phyloP scores from a whole-genome alignment of 2,888 invertebrate genomes.

The Desoria tigrina region DNA sequence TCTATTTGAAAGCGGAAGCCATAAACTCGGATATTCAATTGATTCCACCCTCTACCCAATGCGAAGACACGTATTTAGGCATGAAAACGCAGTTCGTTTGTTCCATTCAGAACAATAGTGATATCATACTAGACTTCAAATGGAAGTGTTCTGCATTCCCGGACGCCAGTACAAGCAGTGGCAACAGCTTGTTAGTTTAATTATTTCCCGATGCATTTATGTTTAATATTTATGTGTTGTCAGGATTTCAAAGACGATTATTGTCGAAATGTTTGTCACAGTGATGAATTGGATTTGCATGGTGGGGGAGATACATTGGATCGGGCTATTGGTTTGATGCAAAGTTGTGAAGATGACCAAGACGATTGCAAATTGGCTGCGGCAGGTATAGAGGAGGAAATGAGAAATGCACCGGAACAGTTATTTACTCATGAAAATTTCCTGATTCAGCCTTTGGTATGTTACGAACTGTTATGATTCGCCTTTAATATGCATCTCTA shows the following conservation, averaged over 20 bases:
- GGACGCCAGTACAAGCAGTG: not conserved
- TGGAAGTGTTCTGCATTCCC: conserved; percentile 29
- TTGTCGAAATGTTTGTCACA: too few species aligned
- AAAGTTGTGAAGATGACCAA: conserved; percentile 5
- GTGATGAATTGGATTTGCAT: not conserved
- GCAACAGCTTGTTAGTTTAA: too few species aligned
- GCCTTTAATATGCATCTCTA: too few species aligned
- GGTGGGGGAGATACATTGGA: not conserved
- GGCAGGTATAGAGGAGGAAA: not conserved
- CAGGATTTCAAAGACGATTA: too few species aligned
- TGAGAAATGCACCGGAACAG: not conserved
- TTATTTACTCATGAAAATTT: conserved; percentile 19
- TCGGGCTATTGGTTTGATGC: conserved; percentile 2
- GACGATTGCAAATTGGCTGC: not conserved
- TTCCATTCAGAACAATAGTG: conserved; percentile 38
- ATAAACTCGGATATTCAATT: conserved; percentile 28
- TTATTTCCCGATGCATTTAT: too few species aligned
- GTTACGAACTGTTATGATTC: too few species aligned
- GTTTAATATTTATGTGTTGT: too few species aligned
- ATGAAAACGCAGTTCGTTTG: conserved; percentile 27
- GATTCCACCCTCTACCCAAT: conserved; percentile 15
- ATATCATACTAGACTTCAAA: conserved; percentile 29
- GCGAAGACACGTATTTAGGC: conserved; percentile 41
- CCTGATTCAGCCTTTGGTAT: conserved; percentile 20
- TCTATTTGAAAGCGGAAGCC: conserved; percentile 28